These are phyloP conservation scores for Antheraea pernyi DNA, from an alignment of 1,140 invertebrate genomes.

Conservation along the genomic window DNA sequence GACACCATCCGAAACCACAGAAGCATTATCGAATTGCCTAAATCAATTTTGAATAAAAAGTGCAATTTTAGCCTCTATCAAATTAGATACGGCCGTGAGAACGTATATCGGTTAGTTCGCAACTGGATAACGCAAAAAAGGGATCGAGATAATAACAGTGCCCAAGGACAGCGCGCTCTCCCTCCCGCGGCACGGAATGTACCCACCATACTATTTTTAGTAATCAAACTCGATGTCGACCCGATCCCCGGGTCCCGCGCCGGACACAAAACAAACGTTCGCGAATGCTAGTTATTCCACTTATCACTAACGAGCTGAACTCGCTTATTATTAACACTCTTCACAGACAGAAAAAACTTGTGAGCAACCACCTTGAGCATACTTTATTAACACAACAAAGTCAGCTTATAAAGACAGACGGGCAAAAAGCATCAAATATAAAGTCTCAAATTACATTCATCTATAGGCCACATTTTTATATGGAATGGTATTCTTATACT, in stretches of 20 bases:
- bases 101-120: constrained; percentile 62
- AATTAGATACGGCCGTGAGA: constrained; percentile 62
- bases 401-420: neutral
- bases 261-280: constrained; percentile 47
- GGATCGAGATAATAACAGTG: constrained; percentile 62
- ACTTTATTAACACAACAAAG: constrained; percentile 5
- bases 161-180: constrained; percentile 57
- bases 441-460: constrained; percentile 22
- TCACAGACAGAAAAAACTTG: neutral
- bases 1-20: constrained; percentile 23
- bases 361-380: neutral
- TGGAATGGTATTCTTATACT: constrained; percentile 12
- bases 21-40: constrained; percentile 28
- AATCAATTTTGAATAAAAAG: constrained; percentile 53
- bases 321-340: constrained; percentile 13
- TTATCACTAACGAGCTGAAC: constrained; percentile 33
- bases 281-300: constrained; percentile 43
- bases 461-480: constrained; percentile 14
- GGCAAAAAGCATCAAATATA: constrained; percentile 12
- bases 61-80: constrained; percentile 59
- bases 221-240: constrained; percentile 62
- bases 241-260: constrained; percentile 29
- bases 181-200: constrained; percentile 53
- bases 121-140: constrained; percentile 74
- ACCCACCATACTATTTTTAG: constrained; percentile 70